Conservation (phyloP, 2,113 vertebrate genomes). For the Myodes glareolus region DNA sequence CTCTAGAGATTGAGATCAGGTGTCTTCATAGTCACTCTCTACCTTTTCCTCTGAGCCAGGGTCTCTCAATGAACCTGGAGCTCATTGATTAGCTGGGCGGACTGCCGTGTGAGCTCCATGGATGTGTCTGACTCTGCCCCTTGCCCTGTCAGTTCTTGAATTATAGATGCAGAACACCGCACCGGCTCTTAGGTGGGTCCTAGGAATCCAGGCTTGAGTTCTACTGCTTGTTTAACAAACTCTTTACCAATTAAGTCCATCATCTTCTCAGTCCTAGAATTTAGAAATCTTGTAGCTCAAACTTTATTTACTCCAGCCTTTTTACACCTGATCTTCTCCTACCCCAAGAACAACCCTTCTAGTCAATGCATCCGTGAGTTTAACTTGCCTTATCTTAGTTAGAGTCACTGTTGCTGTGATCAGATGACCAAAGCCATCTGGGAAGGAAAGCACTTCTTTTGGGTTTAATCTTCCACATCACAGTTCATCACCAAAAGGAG, state of each 20-base stretch:
- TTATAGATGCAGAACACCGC: neutral
- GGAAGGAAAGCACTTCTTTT: neutral
- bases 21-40: neutral
- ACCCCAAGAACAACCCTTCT: neutral
- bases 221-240: neutral
- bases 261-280: neutral
- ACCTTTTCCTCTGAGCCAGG: neutral
- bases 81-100: neutral
- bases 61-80: neutral
- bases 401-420: neutral
- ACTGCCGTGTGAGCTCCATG: neutral
- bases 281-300: neutral
- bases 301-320: neutral
- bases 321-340: too few relatives aligned
- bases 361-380: neutral
- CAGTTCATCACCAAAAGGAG: neutral
- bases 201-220: neutral
- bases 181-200: neutral
- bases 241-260: neutral
- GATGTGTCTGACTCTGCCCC: neutral
- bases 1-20: neutral
- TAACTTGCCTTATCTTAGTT: neutral
- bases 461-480: neutral
- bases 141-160: neutral
- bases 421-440: neutral